Conservation (phyloP, 2,113 vertebrate species). For the Nibea albiflora region DNA sequence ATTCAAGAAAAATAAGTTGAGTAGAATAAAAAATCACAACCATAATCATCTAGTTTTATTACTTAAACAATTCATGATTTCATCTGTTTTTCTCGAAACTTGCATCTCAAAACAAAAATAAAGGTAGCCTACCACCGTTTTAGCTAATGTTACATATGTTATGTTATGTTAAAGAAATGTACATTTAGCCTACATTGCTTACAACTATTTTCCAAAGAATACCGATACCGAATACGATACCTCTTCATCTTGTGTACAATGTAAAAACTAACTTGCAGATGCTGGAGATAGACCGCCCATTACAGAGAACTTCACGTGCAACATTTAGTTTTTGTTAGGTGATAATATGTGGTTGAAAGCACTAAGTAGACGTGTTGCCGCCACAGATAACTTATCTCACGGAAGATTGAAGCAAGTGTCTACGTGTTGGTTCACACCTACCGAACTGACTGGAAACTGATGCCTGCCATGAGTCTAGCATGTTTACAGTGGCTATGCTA, state of each 20-base stretch:
- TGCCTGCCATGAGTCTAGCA: not conserved
- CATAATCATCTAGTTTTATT: not conserved
- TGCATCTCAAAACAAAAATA: no score
- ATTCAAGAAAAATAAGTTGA: not conserved
- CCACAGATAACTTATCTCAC: not conserved
- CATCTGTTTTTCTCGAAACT: not conserved
- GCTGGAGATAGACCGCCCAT: not conserved
- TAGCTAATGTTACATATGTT: not conserved
- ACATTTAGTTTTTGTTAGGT: not conserved
- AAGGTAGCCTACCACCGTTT: not conserved
- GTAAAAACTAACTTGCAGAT: not conserved
- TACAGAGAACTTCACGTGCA: not conserved
- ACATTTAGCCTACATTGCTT: not conserved
- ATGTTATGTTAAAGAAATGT: no score
- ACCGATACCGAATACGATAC: no score
- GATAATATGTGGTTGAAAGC: not conserved
- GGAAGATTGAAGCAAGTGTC: no score
- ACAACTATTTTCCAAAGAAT: not conserved
- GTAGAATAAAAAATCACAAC: not conserved
- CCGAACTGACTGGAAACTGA: slow-evolving; percentile 5
- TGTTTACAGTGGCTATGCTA: not conserved
- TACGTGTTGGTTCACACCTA: not conserved
- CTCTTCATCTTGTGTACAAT: not conserved
- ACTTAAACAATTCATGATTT: not conserved
- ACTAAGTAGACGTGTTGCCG: not conserved